Evolutionary conservation across 2,888 invertebrate species (phyloP).

Genomic region (Diloba caeruleocephala): DNA sequence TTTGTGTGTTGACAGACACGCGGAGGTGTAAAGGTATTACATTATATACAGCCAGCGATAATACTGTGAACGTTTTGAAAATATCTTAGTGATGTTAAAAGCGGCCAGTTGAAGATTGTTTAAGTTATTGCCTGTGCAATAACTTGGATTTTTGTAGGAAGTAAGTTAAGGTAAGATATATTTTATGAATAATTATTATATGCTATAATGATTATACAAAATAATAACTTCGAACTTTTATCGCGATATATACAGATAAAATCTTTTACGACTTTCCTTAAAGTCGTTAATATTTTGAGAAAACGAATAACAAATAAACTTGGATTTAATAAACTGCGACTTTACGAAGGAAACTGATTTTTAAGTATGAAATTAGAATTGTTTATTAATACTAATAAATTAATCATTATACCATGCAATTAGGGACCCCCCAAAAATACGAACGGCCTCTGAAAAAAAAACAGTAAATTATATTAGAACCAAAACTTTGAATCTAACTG

Average conservation of each 20-base stretch:
- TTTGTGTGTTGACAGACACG: slow-evolving; percentile 64
- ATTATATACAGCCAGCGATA: slow-evolving; percentile 58
- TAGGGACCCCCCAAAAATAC: slow-evolving; percentile 66
- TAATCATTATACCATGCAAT: background rate
- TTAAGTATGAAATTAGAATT: background rate
- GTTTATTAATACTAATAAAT: background rate
- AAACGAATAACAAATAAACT: no score
- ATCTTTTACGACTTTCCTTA: no score
- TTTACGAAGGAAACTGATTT: no score
- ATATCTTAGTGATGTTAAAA: slow-evolving; percentile 78
- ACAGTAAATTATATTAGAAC: slow-evolving; percentile 8
- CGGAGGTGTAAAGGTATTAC: slow-evolving; percentile 56
- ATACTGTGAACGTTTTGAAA: slow-evolving; percentile 67
- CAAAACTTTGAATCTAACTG: background rate
- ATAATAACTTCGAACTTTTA: no score
- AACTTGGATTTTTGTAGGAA: slow-evolving; percentile 81
- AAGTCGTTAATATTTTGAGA: no score
- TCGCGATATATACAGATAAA: no score
- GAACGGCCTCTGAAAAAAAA: slow-evolving; percentile 76
- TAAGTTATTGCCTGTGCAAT: slow-evolving; percentile 84
- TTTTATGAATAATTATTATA: background rate
- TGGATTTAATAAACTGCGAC: no score
- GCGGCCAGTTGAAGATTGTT: slow-evolving; percentile 78
- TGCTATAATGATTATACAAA: no score
- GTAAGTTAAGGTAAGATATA: slow-evolving; percentile 74